Conservation (phyloP, 2,888 invertebrate species). For the Lasius platythorax region DNA sequence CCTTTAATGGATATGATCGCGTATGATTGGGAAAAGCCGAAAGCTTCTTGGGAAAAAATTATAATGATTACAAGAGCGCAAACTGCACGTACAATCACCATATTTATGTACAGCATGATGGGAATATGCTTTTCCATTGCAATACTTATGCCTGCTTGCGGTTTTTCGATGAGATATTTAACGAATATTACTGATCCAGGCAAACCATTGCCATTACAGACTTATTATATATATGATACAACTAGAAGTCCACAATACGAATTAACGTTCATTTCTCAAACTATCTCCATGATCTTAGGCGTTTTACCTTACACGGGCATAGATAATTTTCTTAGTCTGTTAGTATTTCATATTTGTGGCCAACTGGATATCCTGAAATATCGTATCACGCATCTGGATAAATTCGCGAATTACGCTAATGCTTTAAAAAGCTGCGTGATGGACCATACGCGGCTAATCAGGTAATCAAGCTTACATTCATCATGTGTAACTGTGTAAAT, state of each 20-base stretch:
- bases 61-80: slow-evolving; percentile 16
- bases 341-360: slow-evolving; percentile 16
- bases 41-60: neutral
- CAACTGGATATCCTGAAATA: slow-evolving; percentile 21
- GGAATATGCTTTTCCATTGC: neutral
- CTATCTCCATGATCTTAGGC: neutral
- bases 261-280: slow-evolving; percentile 16
- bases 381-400: neutral
- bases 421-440: neutral
- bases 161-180: neutral
- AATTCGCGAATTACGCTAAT: neutral
- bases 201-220: slow-evolving; percentile 4
- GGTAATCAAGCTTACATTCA: neutral
- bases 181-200: slow-evolving; percentile 8
- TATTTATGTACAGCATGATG: neutral
- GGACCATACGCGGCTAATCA: neutral
- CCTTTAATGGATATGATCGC: slow-evolving; percentile 5
- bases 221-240: slow-evolving; percentile 27
- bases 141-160: neutral
- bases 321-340: slow-evolving; percentile 19
- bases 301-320: neutral
- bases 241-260: slow-evolving; percentile 30
- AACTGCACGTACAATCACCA: neutral
- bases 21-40: slow-evolving; percentile 21
- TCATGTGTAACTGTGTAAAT: neutral